Percentiles rank a stretch among this genome's conserved stretches.
Evolutionary conservation across 2,113 vertebrate genomes (phyloP).

Genomic region (Platysteira castanea): DNA sequence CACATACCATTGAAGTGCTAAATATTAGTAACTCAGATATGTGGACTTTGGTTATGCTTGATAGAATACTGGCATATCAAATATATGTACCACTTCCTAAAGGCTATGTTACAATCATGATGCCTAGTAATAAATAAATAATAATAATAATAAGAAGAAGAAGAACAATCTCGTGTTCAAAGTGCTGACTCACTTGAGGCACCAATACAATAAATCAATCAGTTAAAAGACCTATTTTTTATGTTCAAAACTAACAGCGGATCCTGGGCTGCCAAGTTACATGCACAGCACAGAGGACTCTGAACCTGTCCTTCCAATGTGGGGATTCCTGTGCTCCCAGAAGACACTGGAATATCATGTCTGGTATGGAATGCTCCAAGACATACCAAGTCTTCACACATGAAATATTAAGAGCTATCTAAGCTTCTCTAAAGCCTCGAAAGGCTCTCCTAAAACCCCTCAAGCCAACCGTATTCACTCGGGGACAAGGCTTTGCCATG

Average conservation of each 20-base stretch:
- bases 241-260: neutral
- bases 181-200: conserved; percentile 57
- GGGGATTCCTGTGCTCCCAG: neutral
- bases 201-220: conserved; percentile 30
- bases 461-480: neutral
- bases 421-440: neutral
- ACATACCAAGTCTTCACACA: neutral
- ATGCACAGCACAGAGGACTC: neutral
- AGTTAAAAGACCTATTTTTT: neutral
- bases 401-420: neutral
- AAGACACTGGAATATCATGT: neutral
- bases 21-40: conserved; percentile 48
- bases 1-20: conserved; percentile 54
- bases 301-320: neutral
- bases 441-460: neutral
- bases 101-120: conserved; percentile 63
- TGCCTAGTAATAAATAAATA: conserved; percentile 53
- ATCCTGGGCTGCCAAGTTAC: neutral
- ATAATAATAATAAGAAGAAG: neutral
- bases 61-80: conserved; percentile 54
- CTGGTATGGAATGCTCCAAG: neutral
- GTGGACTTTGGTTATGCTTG: conserved; percentile 62
- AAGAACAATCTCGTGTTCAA: conserved; percentile 35
- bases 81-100: conserved; percentile 55
- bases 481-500: neutral